These are phyloP conservation scores for Limosa lapponica DNA, from an alignment of 2,797 vertebrate species.

Conservation along the genomic window DNA sequence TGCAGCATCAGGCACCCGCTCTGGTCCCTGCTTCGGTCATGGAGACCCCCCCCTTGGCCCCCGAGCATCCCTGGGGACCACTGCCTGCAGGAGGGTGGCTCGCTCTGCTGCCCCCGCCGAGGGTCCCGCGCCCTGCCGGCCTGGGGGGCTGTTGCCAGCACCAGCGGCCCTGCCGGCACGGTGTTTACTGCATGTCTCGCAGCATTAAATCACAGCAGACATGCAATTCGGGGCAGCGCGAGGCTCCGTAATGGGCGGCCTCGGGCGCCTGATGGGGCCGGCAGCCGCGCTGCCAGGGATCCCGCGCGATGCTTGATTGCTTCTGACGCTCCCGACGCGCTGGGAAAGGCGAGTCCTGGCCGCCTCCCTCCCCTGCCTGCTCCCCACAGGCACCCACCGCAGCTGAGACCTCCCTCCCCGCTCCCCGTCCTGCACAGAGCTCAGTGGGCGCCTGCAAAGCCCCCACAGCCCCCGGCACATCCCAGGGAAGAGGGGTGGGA, in stretches of 20 bases:
- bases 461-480: background rate
- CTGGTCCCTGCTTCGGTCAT: background rate
- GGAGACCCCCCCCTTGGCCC: background rate
- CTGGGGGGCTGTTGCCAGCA: accelerated
- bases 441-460: background rate
- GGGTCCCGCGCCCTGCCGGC: accelerated
- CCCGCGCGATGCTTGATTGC: constrained; percentile 24
- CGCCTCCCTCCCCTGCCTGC: background rate
- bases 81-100: background rate
- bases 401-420: background rate
- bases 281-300: constrained; percentile 70
- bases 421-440: background rate
- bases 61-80: accelerated
- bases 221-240: constrained; percentile 6
- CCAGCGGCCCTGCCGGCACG: background rate
- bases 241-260: constrained; percentile 29
- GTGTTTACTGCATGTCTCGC: background rate
- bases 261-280: background rate
- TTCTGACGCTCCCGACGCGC: constrained; percentile 27
- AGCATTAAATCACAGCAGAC: constrained; percentile 55
- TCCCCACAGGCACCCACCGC: accelerated
- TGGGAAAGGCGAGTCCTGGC: background rate
- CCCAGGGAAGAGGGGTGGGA: accelerated
- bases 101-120: accelerated
- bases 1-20: background rate